Evolutionary conservation across 2,888 invertebrate species (phyloP).

Genomic region (Drosophila monieri): DNA sequence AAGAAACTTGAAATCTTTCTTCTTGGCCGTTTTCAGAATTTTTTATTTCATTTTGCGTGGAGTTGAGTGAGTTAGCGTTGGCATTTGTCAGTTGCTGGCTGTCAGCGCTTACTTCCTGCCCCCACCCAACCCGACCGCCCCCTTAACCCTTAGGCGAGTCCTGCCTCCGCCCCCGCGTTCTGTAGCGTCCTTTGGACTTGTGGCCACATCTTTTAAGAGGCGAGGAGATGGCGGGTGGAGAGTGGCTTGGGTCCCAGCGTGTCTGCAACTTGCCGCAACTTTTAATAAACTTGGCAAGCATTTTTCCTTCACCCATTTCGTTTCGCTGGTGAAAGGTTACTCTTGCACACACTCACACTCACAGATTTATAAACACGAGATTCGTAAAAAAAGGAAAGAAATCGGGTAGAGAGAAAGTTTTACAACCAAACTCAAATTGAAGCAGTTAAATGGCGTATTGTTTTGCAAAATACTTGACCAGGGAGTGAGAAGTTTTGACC

Average conservation of each 20-base stretch:
- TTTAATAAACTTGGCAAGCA: constrained; percentile 72
- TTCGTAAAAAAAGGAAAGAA: constrained; percentile 21
- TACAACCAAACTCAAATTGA: constrained; percentile 64
- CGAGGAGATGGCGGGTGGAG: neutral
- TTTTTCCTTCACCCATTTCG: constrained; percentile 37
- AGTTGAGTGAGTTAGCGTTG: constrained; percentile 76
- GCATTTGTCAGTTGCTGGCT: constrained; percentile 76
- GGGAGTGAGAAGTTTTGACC: constrained; percentile 36
- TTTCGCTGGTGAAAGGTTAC: constrained; percentile 51
- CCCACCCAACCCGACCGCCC: constrained; percentile 14
- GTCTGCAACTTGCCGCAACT: constrained; percentile 65
- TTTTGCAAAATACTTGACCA: constrained; percentile 61
- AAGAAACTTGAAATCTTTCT: constrained; percentile 51
- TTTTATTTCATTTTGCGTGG: constrained; percentile 60
- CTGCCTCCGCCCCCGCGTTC: neutral
- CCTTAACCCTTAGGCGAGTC: neutral
- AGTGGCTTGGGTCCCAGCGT: constrained; percentile 25
- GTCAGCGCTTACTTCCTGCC: constrained; percentile 64
- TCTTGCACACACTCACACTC: constrained; percentile 11
- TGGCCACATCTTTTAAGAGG: constrained; percentile 1
- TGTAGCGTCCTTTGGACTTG: neutral
- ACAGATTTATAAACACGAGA: constrained; percentile 23
- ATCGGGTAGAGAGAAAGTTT: constrained; percentile 49
- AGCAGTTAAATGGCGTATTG: constrained; percentile 69
- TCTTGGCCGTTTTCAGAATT: constrained; percentile 44